These are phyloP conservation scores for Lysiphlebus fabarum DNA, from an alignment of 1,140 invertebrate genomes.

Conservation along the genomic window DNA sequence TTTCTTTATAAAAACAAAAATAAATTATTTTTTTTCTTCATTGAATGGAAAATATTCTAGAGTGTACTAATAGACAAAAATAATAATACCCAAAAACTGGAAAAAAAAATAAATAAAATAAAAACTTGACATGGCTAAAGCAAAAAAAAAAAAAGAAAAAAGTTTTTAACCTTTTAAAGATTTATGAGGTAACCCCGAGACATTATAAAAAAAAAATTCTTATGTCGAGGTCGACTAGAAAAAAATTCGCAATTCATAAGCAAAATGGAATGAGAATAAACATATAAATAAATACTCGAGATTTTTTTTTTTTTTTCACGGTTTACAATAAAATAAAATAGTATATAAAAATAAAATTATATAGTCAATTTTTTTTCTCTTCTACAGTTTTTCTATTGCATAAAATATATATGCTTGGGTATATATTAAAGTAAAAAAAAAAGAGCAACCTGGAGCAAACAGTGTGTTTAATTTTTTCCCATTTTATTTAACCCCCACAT, in stretches of 20 bases:
- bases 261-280: constrained; percentile 28
- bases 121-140: too few relatives aligned
- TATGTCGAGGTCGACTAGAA: background rate
- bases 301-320: constrained; percentile 9
- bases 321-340: constrained; percentile 18
- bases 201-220: background rate
- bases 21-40: too few relatives aligned
- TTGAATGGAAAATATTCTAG: too few relatives aligned
- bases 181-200: background rate
- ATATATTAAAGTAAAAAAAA: too few relatives aligned
- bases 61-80: too few relatives aligned
- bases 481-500: background rate
- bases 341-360: constrained; percentile 7
- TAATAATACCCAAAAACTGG: background rate
- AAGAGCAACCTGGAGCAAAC: background rate
- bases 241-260: constrained; percentile 6
- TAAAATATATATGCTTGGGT: too few relatives aligned
- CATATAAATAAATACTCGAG: constrained; percentile 35
- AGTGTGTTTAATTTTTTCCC: background rate
- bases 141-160: too few relatives aligned
- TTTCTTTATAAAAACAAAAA: too few relatives aligned
- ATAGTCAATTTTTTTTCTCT: constrained; percentile 3
- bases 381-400: constrained; percentile 9
- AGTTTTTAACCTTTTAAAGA: too few relatives aligned
- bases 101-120: constrained; percentile 4